These are phyloP conservation scores for Elachura formosa DNA, from an alignment of 2,113 vertebrate genomes.

Conservation along the genomic window DNA sequence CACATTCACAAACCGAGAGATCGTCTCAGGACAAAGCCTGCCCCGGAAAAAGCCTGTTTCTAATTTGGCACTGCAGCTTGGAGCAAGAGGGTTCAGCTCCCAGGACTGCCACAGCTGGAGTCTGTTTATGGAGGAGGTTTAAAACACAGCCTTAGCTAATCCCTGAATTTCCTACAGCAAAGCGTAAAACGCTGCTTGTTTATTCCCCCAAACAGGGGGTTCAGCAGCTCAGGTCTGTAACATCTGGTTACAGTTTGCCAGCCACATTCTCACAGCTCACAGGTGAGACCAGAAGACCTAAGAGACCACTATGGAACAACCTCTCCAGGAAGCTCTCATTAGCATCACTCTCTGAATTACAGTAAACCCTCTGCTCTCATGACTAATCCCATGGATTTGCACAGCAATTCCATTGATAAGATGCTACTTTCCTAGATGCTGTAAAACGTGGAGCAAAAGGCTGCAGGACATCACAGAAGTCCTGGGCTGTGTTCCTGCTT, in stretches of 20 bases:
- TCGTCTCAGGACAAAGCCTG: conserved; percentile 16
- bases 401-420: not conserved
- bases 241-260: not conserved
- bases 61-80: not conserved
- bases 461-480: not conserved
- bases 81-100: not conserved
- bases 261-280: not conserved
- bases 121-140: conserved; percentile 4
- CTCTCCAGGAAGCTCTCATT: not conserved
- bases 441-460: not conserved
- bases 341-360: not conserved
- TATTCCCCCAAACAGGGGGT: not conserved
- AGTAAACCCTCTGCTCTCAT: not conserved
- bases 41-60: conserved; percentile 29
- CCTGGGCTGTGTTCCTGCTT: not conserved
- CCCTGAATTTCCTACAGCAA: not conserved
- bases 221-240: not conserved
- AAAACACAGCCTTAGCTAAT: conserved; percentile 1
- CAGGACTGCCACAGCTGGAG: not conserved
- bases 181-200: not conserved
- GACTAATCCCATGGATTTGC: not conserved
- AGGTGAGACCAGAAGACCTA: not conserved
- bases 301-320: accelerated
- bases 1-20: not conserved
- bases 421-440: not conserved